Conservation (phyloP, 1,140 invertebrate genomes). For the silkworm (Bombyx mori) region DNA sequence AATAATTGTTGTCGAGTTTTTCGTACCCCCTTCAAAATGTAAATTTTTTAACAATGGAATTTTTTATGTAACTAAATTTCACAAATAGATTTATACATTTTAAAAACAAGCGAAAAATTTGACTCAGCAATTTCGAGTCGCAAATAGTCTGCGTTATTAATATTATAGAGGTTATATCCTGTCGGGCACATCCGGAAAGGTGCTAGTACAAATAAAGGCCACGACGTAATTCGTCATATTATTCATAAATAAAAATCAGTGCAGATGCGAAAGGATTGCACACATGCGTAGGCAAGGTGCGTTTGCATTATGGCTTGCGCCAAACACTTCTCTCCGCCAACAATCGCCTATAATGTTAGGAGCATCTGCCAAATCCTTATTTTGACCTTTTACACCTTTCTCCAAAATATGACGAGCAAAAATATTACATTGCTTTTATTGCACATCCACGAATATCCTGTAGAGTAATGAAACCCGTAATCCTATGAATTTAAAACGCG, state of each 20-base stretch:
- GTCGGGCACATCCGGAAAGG: constrained; percentile 63
- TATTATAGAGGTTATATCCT: constrained; percentile 47
- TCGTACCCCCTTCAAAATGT: too few relatives aligned
- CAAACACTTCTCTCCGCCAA: constrained; percentile 33
- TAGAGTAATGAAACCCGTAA: too few relatives aligned
- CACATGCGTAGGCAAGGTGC: constrained; percentile 60
- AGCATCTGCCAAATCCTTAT: constrained; percentile 21
- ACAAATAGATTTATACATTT: too few relatives aligned
- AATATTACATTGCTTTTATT: too few relatives aligned
- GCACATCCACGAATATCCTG: too few relatives aligned
- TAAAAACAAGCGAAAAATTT: constrained; percentile 4
- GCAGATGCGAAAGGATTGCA: constrained; percentile 70
- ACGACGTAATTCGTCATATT: constrained; percentile 66
- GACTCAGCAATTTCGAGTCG: constrained; percentile 31
- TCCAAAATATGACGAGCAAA: too few relatives aligned
- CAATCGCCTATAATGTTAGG: constrained; percentile 23
- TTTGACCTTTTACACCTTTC: not conserved
- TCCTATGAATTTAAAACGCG: too few relatives aligned
- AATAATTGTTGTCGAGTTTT: too few relatives aligned
- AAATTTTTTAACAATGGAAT: too few relatives aligned
- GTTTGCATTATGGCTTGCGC: constrained; percentile 49
- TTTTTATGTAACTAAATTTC: too few relatives aligned
- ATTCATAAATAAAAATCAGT: constrained; percentile 70
- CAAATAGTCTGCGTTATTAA: constrained; percentile 26
- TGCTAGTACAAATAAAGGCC: constrained; percentile 52